phyloP scores from a whole-genome alignment of 2,888 invertebrate genomes.

The Halictus ligatus region DNA sequence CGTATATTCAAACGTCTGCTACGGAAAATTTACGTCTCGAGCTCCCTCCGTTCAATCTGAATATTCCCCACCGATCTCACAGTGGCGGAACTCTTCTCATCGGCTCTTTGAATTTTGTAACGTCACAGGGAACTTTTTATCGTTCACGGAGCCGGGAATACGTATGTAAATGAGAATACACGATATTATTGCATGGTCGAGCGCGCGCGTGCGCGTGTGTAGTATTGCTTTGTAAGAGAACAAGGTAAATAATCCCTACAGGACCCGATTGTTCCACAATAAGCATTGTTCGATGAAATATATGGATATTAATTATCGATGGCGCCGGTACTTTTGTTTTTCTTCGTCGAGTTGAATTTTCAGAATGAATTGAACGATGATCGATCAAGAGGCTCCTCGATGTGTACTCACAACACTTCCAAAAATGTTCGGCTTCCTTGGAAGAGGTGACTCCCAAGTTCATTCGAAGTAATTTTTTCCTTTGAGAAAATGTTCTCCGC shows the following conservation, averaged over 20 bases:
- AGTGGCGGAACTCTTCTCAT: neutral
- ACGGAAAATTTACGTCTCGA: neutral
- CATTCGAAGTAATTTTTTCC: too few species aligned
- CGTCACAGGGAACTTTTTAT: neutral
- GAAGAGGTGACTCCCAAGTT: too few species aligned
- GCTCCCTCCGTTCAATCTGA: neutral
- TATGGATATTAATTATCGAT: neutral
- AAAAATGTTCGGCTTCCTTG: too few species aligned
- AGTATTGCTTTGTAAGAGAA: neutral
- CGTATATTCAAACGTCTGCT: neutral
- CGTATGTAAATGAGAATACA: neutral
- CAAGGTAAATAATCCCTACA: neutral
- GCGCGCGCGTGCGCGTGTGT: neutral
- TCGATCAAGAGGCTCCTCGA: too few species aligned
- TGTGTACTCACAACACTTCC: too few species aligned
- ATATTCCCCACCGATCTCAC: neutral
- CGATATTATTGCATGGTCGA: neutral
- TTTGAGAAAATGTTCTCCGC: too few species aligned
- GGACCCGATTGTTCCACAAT: neutral
- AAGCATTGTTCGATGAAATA: neutral
- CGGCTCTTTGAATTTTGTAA: constrained; percentile 5
- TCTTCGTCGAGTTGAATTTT: too few species aligned
- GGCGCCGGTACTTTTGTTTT: neutral
- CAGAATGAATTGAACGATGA: neutral
- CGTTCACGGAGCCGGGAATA: neutral